Percentiles rank a stretch among this genome's conserved stretches.
Evolutionary conservation across 2,797 vertebrate species (phyloP).

Genomic region (Lagocephalus sceleratus): DNA sequence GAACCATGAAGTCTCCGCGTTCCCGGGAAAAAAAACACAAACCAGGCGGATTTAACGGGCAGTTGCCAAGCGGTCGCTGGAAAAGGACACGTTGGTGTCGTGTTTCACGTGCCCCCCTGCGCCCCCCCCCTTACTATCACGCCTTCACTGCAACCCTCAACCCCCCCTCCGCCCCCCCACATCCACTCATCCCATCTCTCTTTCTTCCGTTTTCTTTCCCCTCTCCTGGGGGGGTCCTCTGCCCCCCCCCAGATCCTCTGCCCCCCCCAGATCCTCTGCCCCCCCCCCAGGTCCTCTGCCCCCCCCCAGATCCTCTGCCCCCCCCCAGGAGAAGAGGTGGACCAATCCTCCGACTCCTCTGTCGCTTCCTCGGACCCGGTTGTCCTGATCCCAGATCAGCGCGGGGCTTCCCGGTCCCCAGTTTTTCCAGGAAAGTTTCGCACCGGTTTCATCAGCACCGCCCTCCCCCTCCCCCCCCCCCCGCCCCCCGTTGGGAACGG

Average conservation of each 20-base stretch:
- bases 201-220: slow-evolving; percentile 8
- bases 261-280: slow-evolving; percentile 8
- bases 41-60: slow-evolving; percentile 14
- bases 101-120: too few species aligned
- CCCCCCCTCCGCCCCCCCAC: too few species aligned
- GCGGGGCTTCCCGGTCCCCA: slow-evolving; percentile 41
- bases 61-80: neutral
- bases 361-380: slow-evolving; percentile 58
- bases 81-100: too few species aligned
- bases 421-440: too few species aligned
- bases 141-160: too few species aligned
- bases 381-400: slow-evolving; percentile 27
- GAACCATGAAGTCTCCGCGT: slow-evolving; percentile 10
- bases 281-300: slow-evolving; percentile 1
- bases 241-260: too few species aligned
- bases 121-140: too few species aligned
- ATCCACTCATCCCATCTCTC: too few species aligned
- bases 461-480: too few species aligned
- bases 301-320: slow-evolving; percentile 7
- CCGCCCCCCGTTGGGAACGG: too few species aligned
- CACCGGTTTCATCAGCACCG: too few species aligned
- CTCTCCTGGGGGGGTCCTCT: slow-evolving; percentile 13
- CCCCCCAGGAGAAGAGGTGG: slow-evolving; percentile 32
- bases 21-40: slow-evolving; percentile 2
- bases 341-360: slow-evolving; percentile 67